Conservation (phyloP, 2,888 invertebrate genomes). For the Oscheius sp. region DNA sequence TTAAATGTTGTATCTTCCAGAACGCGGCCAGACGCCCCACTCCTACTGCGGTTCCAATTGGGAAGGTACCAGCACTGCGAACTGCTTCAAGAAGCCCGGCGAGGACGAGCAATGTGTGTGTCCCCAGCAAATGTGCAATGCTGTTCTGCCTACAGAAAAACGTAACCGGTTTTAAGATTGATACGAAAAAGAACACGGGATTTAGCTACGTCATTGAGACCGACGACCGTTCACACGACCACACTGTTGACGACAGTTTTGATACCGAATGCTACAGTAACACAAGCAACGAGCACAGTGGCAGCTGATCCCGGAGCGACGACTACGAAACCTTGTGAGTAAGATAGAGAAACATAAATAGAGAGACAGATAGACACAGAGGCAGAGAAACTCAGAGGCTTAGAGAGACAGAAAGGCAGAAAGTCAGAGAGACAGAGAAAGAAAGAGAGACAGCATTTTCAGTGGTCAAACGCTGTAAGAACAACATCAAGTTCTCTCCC, state of each 20-base stretch:
- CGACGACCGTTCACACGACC: not conserved
- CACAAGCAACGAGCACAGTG: not conserved
- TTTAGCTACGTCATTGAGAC: constrained; percentile 4
- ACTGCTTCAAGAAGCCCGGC: constrained; percentile 39
- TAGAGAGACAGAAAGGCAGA: too few species aligned
- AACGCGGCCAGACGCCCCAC: constrained; percentile 28
- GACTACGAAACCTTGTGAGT: not conserved
- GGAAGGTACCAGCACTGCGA: constrained; percentile 12
- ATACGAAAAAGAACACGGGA: not conserved
- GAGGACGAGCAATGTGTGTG: constrained; percentile 46
- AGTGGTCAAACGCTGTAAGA: constrained; percentile 43
- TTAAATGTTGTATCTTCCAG: not conserved
- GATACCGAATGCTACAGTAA: not conserved
- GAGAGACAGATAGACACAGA: too few species aligned
- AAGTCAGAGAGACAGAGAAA: too few species aligned
- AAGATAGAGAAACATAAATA: not conserved
- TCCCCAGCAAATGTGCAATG: constrained; percentile 54
- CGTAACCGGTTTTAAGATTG: not conserved
- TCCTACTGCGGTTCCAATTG: constrained; percentile 33
- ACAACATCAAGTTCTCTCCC: constrained; percentile 43
- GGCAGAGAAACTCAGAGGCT: not conserved
- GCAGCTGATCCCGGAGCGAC: not conserved
- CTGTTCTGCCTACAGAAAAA: constrained; percentile 40
- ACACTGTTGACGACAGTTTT: not conserved
- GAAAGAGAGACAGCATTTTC: not conserved